phyloP scores from a whole-genome alignment of 2,888 invertebrate species.

The Melanostoma mellinum region DNA sequence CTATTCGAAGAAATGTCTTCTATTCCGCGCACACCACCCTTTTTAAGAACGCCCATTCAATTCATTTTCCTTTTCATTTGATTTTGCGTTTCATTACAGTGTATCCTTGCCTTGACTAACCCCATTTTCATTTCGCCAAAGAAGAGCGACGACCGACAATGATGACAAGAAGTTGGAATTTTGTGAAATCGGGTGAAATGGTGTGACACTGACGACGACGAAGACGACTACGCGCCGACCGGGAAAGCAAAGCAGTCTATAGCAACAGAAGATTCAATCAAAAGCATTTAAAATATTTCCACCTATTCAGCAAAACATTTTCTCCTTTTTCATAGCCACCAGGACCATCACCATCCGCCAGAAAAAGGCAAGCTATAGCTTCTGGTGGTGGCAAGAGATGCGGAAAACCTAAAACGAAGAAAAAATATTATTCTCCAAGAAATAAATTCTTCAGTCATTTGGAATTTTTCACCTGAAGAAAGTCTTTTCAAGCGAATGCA shows the following conservation, averaged over 20 bases:
- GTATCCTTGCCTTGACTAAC: not conserved
- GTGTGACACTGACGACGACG: constrained; percentile 15
- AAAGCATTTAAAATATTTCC: constrained; percentile 68
- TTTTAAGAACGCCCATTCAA: constrained; percentile 13
- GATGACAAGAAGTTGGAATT: constrained; percentile 3
- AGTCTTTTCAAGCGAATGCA: constrained; percentile 64
- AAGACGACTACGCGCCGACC: not conserved
- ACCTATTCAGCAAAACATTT: constrained; percentile 66
- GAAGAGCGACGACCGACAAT: not conserved
- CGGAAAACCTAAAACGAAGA: not conserved
- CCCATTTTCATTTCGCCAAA: constrained; percentile 1
- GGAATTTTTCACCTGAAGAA: constrained; percentile 61
- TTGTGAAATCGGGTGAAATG: constrained; percentile 60
- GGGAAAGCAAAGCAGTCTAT: not conserved
- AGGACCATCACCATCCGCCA: not conserved
- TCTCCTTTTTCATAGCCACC: not conserved
- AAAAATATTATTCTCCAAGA: constrained; percentile 20
- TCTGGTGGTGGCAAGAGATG: not conserved
- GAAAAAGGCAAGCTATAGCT: constrained; percentile 18
- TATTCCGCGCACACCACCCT: not conserved
- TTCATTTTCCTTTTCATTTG: constrained; percentile 71
- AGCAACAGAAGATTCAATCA: constrained; percentile 57
- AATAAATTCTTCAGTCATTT: constrained; percentile 57
- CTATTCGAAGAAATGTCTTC: not conserved
- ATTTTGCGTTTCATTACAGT: constrained; percentile 55